Conservation (phyloP, 2,113 vertebrate species). For the Microcebus jonahi region DNA sequence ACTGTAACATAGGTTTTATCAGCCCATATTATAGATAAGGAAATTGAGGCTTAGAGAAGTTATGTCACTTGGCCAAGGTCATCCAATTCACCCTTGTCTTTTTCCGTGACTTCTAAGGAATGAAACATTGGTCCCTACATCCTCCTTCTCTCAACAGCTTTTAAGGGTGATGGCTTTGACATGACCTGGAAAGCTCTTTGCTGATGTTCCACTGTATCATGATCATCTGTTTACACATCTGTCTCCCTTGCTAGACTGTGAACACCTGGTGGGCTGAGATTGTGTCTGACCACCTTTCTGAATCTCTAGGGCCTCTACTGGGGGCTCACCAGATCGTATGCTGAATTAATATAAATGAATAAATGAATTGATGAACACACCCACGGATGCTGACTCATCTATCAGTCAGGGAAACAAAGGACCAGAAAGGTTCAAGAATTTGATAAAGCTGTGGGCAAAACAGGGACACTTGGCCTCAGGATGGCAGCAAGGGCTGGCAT, state of each 20-base stretch:
- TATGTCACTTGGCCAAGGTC: neutral
- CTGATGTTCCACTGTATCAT: neutral
- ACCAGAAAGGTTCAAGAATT: neutral
- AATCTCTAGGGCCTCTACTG: neutral
- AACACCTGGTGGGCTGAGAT: constrained; percentile 44
- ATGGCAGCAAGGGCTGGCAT: neutral
- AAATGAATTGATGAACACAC: neutral
- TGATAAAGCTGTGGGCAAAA: neutral
- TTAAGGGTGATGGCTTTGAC: neutral
- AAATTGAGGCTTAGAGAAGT: constrained; percentile 5
- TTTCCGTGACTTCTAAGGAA: constrained; percentile 2
- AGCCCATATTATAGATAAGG: constrained; percentile 35
- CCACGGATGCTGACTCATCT: neutral
- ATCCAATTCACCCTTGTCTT: neutral
- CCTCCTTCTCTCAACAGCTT: neutral
- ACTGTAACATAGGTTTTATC: neutral
- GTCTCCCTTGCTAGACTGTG: neutral
- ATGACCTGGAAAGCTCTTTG: neutral
- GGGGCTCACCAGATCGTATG: neutral
- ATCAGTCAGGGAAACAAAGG: neutral
- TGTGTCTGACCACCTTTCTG: neutral
- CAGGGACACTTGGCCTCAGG: neutral
- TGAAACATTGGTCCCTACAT: neutral
- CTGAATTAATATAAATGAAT: neutral
- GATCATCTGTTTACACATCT: constrained; percentile 25